Conservation (phyloP, 2,113 vertebrate species). For the Ciconia boyciana region DNA sequence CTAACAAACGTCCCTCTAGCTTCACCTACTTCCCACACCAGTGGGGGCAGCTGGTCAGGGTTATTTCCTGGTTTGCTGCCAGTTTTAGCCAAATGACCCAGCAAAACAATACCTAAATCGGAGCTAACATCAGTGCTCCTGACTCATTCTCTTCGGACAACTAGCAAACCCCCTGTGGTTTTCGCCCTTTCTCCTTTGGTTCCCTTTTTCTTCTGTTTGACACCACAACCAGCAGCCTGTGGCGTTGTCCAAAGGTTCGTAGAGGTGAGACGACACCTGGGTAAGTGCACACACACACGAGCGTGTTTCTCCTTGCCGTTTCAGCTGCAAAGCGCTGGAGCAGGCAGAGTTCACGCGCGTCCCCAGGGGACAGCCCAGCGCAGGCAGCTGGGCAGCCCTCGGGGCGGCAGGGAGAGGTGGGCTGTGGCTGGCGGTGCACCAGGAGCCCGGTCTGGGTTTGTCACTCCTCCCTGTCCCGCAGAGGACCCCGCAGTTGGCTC, state of each 20-base stretch:
- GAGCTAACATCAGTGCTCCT: not conserved
- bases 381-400: not conserved
- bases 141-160: not conserved
- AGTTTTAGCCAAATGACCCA: not conserved
- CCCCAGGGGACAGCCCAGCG: not conserved
- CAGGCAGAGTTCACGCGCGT: not conserved
- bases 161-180: not conserved
- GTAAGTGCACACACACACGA: accelerated
- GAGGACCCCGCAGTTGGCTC: not conserved
- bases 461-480: not conserved
- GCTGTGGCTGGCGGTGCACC: not conserved
- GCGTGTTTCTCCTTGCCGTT: not conserved
- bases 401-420: not conserved
- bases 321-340: not conserved
- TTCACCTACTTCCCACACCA: accelerated
- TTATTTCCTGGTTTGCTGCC: not conserved
- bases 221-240: not conserved
- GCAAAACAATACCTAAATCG: too few relatives aligned
- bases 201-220: not conserved
- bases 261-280: not conserved
- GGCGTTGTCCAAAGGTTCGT: accelerated
- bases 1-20: too few relatives aligned
- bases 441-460: not conserved
- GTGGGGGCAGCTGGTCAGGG: not conserved
- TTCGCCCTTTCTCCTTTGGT: not conserved